phyloP scores from a whole-genome alignment of 2,888 invertebrate genomes.

The Eristalis intricaria region DNA sequence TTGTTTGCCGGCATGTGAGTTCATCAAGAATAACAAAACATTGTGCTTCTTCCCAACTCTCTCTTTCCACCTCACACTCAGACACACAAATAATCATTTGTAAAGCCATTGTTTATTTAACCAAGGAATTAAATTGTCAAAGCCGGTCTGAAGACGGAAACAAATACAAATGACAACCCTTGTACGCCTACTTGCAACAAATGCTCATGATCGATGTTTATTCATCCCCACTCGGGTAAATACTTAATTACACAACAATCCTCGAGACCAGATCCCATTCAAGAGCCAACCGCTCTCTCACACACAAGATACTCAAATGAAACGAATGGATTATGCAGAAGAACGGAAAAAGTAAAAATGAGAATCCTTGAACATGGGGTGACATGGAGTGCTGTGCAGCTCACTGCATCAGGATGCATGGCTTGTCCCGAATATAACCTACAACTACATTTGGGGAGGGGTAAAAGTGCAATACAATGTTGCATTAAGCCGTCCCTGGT shows the following conservation, averaged over 20 bases:
- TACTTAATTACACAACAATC: slow-evolving; percentile 66
- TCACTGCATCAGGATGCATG: slow-evolving; percentile 46
- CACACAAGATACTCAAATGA: background rate
- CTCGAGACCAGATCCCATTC: slow-evolving; percentile 20
- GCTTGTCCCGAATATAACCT: slow-evolving; percentile 37
- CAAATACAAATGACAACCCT: slow-evolving; percentile 33
- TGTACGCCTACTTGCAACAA: slow-evolving; percentile 15
- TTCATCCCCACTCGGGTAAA: slow-evolving; percentile 30
- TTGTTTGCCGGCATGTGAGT: slow-evolving; percentile 36
- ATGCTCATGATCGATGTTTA: slow-evolving; percentile 32
- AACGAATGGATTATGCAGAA: background rate
- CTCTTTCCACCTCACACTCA: slow-evolving; percentile 47
- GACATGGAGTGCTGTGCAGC: slow-evolving; percentile 1
- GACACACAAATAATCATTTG: slow-evolving; percentile 63
- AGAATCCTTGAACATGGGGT: slow-evolving; percentile 20
- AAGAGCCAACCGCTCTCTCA: slow-evolving; percentile 15
- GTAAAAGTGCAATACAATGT: slow-evolving; percentile 57
- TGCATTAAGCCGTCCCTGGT: slow-evolving; percentile 37
- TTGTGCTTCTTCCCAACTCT: background rate
- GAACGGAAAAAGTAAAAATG: background rate
- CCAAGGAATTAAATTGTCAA: slow-evolving; percentile 58
- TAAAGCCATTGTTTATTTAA: slow-evolving; percentile 44
- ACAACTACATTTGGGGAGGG: slow-evolving; percentile 33
- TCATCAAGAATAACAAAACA: slow-evolving; percentile 38
- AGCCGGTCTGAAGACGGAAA: slow-evolving; percentile 22